Conservation (phyloP, 1,140 invertebrate species). For the Oncopodura yosiiana region DNA sequence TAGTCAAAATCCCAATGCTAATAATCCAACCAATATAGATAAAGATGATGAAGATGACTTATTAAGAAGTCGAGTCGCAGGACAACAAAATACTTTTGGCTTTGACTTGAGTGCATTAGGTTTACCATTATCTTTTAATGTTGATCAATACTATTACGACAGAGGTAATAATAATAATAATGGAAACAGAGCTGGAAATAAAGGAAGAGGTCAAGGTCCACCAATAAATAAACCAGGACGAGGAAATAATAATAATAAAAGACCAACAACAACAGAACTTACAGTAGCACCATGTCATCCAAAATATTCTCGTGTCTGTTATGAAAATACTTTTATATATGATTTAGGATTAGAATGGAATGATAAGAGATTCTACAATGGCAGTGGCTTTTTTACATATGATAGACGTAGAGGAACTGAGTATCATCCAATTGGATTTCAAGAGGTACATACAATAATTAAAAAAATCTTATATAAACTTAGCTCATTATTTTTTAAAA, state of each 20-base stretch:
- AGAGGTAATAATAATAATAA: too few relatives aligned
- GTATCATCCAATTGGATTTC: constrained; percentile 12
- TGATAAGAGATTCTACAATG: constrained; percentile 9
- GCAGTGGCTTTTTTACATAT: constrained; percentile 6
- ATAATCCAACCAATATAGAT: too few relatives aligned
- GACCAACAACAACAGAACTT: neutral
- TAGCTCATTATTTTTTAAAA: neutral
- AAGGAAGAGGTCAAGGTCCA: neutral
- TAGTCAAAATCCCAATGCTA: neutral
- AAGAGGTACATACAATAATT: constrained; percentile 11
- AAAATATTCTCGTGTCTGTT: constrained; percentile 1
- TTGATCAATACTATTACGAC: too few relatives aligned
- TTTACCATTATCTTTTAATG: constrained; percentile 15
- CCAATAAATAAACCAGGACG: neutral
- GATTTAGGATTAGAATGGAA: constrained; percentile 18
- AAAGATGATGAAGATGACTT: too few relatives aligned
- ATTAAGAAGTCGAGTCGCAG: too few relatives aligned
- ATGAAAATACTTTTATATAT: constrained; percentile 6
- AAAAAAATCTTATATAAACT: neutral
- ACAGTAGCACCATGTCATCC: neutral
- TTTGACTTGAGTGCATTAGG: too few relatives aligned
- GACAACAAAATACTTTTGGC: too few relatives aligned
- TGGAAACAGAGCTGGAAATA: too few relatives aligned
- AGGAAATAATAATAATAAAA: neutral
- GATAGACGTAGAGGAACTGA: constrained; percentile 2